phyloP scores from a whole-genome alignment of 2,113 vertebrate genomes.

The Seriola dumerili region DNA sequence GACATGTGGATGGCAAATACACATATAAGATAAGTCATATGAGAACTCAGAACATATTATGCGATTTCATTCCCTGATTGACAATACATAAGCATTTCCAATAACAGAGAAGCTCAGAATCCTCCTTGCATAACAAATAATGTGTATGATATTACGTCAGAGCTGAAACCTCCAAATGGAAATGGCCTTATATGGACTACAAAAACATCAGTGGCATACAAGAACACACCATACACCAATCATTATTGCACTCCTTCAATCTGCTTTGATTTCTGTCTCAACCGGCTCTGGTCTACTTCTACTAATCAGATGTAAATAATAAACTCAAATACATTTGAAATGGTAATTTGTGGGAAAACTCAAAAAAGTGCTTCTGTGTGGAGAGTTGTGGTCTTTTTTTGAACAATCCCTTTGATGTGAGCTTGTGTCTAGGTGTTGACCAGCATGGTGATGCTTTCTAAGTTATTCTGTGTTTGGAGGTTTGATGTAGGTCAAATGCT shows the following conservation, averaged over 20 bases:
- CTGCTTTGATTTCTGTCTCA: background rate
- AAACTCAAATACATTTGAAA: constrained; percentile 17
- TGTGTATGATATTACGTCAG: background rate
- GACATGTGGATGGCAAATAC: background rate
- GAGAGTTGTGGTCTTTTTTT: background rate
- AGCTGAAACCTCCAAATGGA: background rate
- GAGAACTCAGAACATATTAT: constrained; percentile 1
- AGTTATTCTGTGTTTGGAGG: constrained; percentile 64
- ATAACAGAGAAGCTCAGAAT: constrained; percentile 14
- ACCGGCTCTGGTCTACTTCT: background rate
- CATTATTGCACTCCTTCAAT: background rate
- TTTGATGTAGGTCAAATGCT: constrained; percentile 73
- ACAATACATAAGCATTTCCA: constrained; percentile 5
- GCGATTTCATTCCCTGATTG: background rate
- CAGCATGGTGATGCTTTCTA: constrained; percentile 50
- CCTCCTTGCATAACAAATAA: no score
- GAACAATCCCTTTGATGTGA: constrained; percentile 33
- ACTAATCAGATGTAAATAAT: constrained; percentile 1
- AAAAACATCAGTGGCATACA: background rate
- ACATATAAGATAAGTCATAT: background rate
- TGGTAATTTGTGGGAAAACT: constrained; percentile 8
- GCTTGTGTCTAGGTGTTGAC: constrained; percentile 46
- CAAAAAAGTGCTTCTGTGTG: background rate
- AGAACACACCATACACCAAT: background rate
- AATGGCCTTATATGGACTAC: background rate